Evolutionary conservation across 2,797 vertebrate genomes (phyloP).

Genomic region (Onychomys torridus): DNA sequence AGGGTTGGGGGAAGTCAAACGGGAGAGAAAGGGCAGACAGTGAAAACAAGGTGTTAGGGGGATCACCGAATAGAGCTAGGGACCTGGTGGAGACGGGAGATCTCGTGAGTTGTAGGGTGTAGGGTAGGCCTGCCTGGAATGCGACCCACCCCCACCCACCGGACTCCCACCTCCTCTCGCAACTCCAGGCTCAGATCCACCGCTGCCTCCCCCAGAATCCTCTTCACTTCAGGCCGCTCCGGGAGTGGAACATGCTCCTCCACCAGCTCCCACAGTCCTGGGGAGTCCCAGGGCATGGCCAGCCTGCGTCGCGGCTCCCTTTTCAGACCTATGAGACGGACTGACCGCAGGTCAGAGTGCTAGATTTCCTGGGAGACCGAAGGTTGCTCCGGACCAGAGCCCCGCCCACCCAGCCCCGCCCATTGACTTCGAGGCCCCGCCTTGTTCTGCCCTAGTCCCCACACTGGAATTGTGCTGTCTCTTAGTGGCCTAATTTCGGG

Average conservation of each 20-base stretch:
- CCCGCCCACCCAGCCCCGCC: neutral
- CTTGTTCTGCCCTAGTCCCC: rapidly evolving
- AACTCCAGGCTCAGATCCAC: constrained; percentile 91
- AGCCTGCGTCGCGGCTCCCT: neutral
- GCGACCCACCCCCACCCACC: neutral
- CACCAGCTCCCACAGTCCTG: constrained; percentile 91
- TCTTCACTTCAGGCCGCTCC: constrained; percentile 89
- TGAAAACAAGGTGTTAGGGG: neutral
- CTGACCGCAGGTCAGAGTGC: neutral
- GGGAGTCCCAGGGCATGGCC: constrained; percentile 62
- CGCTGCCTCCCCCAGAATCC: constrained; percentile 88
- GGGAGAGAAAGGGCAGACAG: neutral
- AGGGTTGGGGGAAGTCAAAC: neutral
- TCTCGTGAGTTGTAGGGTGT: rapidly evolving
- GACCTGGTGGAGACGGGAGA: neutral
- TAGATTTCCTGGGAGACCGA: rapidly evolving
- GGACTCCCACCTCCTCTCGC: constrained; percentile 90
- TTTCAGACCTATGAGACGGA: neutral
- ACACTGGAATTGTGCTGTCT: neutral
- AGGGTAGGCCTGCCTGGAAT: neutral
- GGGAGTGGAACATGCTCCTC: constrained; percentile 87
- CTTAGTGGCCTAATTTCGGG: neutral
- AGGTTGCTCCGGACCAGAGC: rapidly evolving
- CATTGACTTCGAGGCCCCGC: neutral
- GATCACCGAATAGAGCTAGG: neutral